Conservation (phyloP, 2,113 vertebrate genomes). For the Ia io region DNA sequence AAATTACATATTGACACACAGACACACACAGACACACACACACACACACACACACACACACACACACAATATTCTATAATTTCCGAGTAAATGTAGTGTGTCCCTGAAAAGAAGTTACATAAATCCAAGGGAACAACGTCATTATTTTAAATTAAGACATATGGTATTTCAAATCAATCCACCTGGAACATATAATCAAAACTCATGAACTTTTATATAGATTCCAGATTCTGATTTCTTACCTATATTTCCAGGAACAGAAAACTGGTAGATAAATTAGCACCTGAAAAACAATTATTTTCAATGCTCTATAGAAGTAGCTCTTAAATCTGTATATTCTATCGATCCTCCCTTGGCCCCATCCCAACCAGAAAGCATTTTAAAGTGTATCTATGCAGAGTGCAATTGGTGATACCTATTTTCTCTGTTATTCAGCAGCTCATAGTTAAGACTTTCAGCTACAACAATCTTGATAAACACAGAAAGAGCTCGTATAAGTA, state of each 20-base stretch:
- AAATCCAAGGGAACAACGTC: background rate
- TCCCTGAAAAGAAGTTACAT: background rate
- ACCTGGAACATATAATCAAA: constrained; percentile 44
- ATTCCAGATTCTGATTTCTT: constrained; percentile 40
- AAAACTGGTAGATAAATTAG: constrained; percentile 36
- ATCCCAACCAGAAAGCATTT: background rate
- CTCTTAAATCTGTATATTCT: constrained; percentile 6
- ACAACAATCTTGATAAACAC: background rate
- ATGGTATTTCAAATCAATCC: constrained; percentile 32
- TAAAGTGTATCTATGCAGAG: background rate
- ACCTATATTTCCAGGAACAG: constrained; percentile 41
- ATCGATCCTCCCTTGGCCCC: background rate
- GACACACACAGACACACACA: too few species aligned
- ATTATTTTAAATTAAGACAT: constrained; percentile 61
- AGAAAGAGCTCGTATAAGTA: background rate
- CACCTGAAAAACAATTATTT: constrained; percentile 29
- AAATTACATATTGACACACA: background rate
- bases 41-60: background rate
- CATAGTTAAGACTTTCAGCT: background rate
- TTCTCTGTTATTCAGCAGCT: background rate
- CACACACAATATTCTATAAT: constrained; percentile 9
- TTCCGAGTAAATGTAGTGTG: background rate
- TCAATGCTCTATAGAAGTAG: background rate
- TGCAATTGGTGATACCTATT: background rate
- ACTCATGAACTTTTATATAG: constrained; percentile 41